Base-by-base conservation (phyloP, 2,113 vertebrate genomes). In the Passer domesticus region DNA sequence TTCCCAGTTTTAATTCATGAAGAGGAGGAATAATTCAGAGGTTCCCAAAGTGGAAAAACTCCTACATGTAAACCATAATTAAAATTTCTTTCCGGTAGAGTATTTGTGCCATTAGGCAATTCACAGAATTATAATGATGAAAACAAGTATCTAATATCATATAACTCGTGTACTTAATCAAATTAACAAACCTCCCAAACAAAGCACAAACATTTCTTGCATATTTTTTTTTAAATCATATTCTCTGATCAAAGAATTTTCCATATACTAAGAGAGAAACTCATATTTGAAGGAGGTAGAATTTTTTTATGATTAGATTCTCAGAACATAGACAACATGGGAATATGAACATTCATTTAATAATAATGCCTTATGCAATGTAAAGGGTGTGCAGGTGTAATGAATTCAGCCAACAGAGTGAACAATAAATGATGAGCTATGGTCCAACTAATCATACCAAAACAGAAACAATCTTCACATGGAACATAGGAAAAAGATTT, bases 1-100 rank as follows among this genome's bases (percentile, higher is more conserved):
- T 89, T 95, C 56, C 52, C 75, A 31, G 62, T 33, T 92, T 90
- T 77, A 94, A 93, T 93, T 93, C 78, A 79, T 58, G 41, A 69
- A 69, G 46, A 83, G 89, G 28, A 91, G 69, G 70, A 92, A 87
- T 89, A 95, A 92, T 87, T 85, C 58, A 46, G 41, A 92, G 49
- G 53, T 69, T 94, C 50, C 46, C 66, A 85, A 87, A 87, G 89
- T 78, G 49, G 69, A 86, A 92, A 91, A 92, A 85, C 74, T 92
- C 81, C 74, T 73, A 92, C 72, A 75, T 82, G 53, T 85, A 82
- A 81, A 62, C 49, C 35, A 81, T 58, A 87, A 92, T 89, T 87
- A 95, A 78, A 89, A 85, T 76, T 95, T 91, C 70, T 79, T 77
- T 73, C 78, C 0, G 1, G 55, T 10, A 70, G 58, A 78, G 10